Percentiles rank a stretch among this genome's conserved stretches.
Conservation (phyloP, 2,113 vertebrate species). For the Pseudonaja textilis region DNA sequence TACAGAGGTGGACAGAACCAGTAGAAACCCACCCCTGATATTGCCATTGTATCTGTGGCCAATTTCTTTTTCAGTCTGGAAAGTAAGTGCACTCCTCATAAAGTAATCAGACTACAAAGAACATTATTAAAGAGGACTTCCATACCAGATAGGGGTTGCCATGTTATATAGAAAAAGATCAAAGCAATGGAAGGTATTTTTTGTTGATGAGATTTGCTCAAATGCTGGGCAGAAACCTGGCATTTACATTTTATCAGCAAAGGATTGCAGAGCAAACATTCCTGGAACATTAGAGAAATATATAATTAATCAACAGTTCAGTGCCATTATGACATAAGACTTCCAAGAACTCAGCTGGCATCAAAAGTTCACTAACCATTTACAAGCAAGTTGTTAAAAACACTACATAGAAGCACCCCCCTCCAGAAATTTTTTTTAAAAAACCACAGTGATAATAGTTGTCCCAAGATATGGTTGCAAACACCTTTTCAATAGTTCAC, state of each 20-base stretch:
- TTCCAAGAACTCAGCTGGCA: constrained; percentile 42
- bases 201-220: constrained; percentile 29
- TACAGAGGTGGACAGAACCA: too few species aligned
- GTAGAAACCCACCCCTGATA: too few species aligned
- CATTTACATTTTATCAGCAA: constrained; percentile 39
- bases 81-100: neutral
- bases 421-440: neutral
- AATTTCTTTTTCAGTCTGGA: neutral
- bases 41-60: neutral
- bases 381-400: constrained; percentile 40
- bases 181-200: neutral
- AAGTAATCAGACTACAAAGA: neutral
- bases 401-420: constrained; percentile 21
- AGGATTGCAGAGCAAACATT: constrained; percentile 21
- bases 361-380: constrained; percentile 44
- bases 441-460: neutral
- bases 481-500: constrained; percentile 43
- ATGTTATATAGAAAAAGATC: neutral
- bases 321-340: constrained; percentile 36
- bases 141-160: neutral
- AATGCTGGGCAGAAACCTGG: neutral
- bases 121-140: neutral
- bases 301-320: constrained; percentile 56
- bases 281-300: constrained; percentile 23
- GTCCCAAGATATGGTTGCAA: constrained; percentile 38